Evolutionary conservation across 2,888 invertebrate genomes (phyloP).

Genomic region (Nomada fucata): DNA sequence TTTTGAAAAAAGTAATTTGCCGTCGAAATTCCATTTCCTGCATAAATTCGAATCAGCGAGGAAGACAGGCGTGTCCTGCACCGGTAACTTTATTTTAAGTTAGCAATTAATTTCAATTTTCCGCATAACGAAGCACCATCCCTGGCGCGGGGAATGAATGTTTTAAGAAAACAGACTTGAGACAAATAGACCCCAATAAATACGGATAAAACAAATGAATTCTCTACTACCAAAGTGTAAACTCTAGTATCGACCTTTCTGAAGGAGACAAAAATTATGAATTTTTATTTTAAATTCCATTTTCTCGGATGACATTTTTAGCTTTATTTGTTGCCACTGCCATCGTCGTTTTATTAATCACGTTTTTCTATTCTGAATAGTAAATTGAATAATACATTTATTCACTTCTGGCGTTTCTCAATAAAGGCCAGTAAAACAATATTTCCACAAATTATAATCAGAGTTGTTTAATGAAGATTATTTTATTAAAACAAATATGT

Average conservation of each 20-base stretch:
- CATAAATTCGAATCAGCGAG: neutral
- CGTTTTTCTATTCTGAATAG: neutral
- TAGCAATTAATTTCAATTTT: slow-evolving; percentile 26
- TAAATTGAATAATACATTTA: too few relatives aligned
- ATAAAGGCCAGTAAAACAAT: too few relatives aligned
- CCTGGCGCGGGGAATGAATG: too few relatives aligned
- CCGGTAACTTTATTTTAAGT: slow-evolving; percentile 4
- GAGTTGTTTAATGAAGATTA: too few relatives aligned
- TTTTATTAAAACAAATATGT: too few relatives aligned
- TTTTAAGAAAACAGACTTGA: slow-evolving; percentile 6
- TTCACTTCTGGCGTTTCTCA: too few relatives aligned
- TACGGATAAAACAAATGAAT: neutral
- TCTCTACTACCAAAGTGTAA: slow-evolving; percentile 3
- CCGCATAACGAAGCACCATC: neutral
- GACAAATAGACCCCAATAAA: neutral
- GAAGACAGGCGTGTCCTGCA: neutral
- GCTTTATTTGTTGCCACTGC: slow-evolving; percentile 17
- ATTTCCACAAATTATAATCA: too few relatives aligned
- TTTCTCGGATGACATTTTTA: slow-evolving; percentile 27
- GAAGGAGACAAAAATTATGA: neutral
- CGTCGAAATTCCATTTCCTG: neutral
- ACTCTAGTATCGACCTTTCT: neutral
- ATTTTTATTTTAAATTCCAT: slow-evolving; percentile 48
- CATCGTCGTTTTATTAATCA: slow-evolving; percentile 12
- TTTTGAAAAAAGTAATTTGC: neutral